Percentiles rank a stretch among this genome's conserved stretches.
phyloP scores from a whole-genome alignment of 2,113 vertebrate genomes.

The Chloropsis cyanopogon region DNA sequence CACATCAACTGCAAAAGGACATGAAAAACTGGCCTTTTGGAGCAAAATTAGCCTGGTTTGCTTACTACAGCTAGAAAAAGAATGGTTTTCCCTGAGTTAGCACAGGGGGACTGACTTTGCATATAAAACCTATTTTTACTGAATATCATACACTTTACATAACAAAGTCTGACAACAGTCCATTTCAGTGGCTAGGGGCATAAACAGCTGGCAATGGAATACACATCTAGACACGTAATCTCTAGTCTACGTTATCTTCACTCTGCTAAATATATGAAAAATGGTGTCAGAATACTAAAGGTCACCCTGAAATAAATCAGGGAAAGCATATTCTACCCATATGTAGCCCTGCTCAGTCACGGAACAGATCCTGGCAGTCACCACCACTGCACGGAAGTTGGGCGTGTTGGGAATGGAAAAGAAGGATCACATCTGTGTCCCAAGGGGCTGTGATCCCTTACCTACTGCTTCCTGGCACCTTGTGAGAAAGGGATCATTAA shows the following conservation, averaged over 20 bases:
- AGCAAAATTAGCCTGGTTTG: background rate
- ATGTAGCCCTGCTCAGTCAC: background rate
- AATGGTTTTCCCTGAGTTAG: background rate
- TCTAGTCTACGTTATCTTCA: background rate
- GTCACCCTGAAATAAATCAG: background rate
- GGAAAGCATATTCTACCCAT: background rate
- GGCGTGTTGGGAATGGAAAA: background rate
- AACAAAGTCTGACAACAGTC: slow-evolving; percentile 24
- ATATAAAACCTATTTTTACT: slow-evolving; percentile 21
- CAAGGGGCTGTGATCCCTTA: background rate
- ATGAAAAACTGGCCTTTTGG: background rate
- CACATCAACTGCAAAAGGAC: background rate
- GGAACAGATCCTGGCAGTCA: background rate
- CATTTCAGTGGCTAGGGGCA: slow-evolving; percentile 10
- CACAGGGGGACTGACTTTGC: background rate
- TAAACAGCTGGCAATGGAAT: slow-evolving; percentile 3
- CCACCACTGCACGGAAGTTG: background rate
- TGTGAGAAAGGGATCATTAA: background rate
- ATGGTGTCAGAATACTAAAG: background rate
- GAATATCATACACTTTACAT: background rate
- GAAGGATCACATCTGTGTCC: background rate
- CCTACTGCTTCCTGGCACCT: background rate
- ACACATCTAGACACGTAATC: background rate
- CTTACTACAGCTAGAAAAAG: background rate
- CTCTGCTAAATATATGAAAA: background rate